Evolutionary conservation across 2,797 vertebrate species (phyloP).

Genomic region (Mus minutoides): DNA sequence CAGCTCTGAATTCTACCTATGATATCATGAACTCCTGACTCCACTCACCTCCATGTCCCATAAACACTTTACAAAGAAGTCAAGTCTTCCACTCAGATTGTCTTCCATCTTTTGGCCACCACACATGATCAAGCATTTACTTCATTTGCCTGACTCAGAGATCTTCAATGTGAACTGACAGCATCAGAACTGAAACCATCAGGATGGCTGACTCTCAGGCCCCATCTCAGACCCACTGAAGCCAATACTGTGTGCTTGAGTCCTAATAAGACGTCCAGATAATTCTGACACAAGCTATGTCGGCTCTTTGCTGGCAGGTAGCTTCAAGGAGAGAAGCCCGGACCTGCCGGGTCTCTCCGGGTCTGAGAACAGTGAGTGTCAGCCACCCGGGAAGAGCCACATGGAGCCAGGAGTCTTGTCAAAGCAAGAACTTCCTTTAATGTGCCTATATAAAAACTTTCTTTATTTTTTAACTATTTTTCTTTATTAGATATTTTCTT

Average conservation of each 20-base stretch:
- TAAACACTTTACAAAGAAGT: neutral
- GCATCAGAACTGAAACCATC: neutral
- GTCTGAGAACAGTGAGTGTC: no score
- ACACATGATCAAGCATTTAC: neutral
- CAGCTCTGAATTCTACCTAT: neutral
- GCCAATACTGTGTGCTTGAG: neutral
- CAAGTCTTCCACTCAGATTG: neutral
- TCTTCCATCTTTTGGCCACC: neutral
- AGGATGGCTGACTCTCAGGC: neutral
- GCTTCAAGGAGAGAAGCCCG: no score
- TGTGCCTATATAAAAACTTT: no score
- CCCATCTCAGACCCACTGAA: neutral
- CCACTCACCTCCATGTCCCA: neutral
- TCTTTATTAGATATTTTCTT: no score
- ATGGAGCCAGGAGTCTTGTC: no score
- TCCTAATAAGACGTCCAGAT: neutral
- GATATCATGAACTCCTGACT: neutral
- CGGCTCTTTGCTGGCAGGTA: no score
- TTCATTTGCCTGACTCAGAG: neutral
- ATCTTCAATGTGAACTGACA: neutral
- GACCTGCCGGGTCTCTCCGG: no score
- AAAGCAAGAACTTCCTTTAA: no score
- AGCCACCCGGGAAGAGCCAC: no score
- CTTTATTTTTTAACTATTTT: no score
- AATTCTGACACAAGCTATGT: neutral